These are phyloP conservation scores for Macrocentrus cingulum DNA, from an alignment of 1,140 invertebrate species.

Conservation along the genomic window DNA sequence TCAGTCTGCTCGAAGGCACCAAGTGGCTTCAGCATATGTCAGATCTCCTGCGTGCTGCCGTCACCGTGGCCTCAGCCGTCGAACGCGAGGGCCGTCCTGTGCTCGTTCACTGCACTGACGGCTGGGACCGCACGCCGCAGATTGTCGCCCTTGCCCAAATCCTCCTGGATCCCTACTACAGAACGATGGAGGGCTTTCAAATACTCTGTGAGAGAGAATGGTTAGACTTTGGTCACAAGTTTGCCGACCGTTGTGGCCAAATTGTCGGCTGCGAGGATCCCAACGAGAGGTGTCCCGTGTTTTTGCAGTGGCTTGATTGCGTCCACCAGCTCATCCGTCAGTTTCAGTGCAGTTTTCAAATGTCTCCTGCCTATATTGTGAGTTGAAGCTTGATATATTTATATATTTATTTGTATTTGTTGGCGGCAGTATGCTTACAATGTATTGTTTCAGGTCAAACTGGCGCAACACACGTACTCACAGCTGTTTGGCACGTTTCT, in stretches of 20 bases:
- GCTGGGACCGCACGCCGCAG: conserved; percentile 96
- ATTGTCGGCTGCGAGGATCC: conserved; percentile 78
- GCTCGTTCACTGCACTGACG: conserved; percentile 94
- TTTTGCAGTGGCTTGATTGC: conserved; percentile 97
- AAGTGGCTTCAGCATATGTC: conserved; percentile 90
- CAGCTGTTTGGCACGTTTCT: conserved; percentile 97
- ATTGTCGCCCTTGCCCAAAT: conserved; percentile 88
- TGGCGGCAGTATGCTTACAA: neutral
- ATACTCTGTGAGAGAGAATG: conserved; percentile 91
- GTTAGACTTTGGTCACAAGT: conserved; percentile 97
- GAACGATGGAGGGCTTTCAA: conserved; percentile 91
- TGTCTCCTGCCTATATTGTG: conserved; percentile 90
- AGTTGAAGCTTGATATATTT: conserved; percentile 40
- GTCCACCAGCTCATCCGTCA: conserved; percentile 89
- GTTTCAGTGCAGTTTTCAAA: conserved; percentile 93
- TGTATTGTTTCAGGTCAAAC: conserved; percentile 75
- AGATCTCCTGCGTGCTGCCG: conserved; percentile 77
- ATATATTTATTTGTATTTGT: too few species aligned
- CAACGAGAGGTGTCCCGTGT: conserved; percentile 94
- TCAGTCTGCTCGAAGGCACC: conserved; percentile 81
- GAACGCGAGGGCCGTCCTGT: conserved; percentile 85
- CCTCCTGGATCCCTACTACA: conserved; percentile 90
- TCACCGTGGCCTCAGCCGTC: conserved; percentile 77
- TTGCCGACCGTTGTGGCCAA: conserved; percentile 91
- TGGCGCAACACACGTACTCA: conserved; percentile 93